Evolutionary conservation across 2,113 vertebrate species (phyloP).

Genomic region (Neodontobutis hainanensis): DNA sequence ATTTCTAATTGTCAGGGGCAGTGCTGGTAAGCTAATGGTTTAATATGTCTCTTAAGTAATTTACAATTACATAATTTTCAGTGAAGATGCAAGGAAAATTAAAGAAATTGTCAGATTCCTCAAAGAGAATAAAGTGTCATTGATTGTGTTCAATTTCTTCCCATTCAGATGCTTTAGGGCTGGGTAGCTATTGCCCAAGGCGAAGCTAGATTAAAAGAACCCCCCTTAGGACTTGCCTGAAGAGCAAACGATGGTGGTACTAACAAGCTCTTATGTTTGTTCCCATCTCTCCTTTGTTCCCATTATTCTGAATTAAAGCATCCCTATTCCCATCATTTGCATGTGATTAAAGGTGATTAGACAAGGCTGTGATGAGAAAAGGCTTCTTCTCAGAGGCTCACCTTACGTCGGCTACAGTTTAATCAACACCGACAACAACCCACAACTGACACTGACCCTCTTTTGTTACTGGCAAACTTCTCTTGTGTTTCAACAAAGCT

Average conservation of each 20-base stretch:
- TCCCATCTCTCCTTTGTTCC: slow-evolving; percentile 53
- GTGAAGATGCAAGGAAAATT: slow-evolving; percentile 1
- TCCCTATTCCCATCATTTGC: slow-evolving; percentile 54
- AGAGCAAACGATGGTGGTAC: slow-evolving; percentile 47
- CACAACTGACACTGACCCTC: slow-evolving; percentile 19
- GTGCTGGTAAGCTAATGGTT: slow-evolving; percentile 26
- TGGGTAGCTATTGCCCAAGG: slow-evolving; percentile 49
- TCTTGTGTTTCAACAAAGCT: slow-evolving; percentile 10
- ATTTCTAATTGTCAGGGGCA: slow-evolving; percentile 17
- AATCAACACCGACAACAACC: slow-evolving; percentile 30
- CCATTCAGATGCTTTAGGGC: slow-evolving; percentile 31
- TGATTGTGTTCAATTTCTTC: slow-evolving; percentile 55
- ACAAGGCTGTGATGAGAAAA: slow-evolving; percentile 19
- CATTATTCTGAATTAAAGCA: slow-evolving; percentile 64
- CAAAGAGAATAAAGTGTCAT: slow-evolving; percentile 49
- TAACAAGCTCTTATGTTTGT: slow-evolving; percentile 62
- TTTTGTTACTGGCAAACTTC: slow-evolving; percentile 18
- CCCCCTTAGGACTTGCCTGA: slow-evolving; percentile 52
- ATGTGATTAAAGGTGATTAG: slow-evolving; percentile 68
- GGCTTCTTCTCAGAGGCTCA: slow-evolving; percentile 1
- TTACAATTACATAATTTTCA: slow-evolving; percentile 9
- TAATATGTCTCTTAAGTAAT: slow-evolving; percentile 37
- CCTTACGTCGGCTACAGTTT: neutral
- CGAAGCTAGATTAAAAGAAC: slow-evolving; percentile 57
- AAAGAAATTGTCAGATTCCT: slow-evolving; percentile 41